Evolutionary conservation across 2,888 invertebrate genomes (phyloP).

Genomic region (Conomelus anceps): DNA sequence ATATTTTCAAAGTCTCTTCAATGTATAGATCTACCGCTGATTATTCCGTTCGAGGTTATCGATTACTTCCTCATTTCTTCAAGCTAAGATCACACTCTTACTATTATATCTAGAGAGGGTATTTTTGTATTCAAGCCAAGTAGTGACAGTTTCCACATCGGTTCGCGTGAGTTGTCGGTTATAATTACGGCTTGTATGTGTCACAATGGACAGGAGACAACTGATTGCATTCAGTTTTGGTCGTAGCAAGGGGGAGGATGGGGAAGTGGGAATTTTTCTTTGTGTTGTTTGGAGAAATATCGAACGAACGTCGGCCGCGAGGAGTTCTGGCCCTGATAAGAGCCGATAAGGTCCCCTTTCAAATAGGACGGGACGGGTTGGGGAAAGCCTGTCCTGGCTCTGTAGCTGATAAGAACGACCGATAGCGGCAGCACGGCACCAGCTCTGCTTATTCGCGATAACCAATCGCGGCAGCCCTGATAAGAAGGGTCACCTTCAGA

Average conservation of each 20-base stretch:
- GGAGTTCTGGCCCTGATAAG: neutral
- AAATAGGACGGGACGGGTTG: neutral
- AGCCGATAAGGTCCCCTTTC: neutral
- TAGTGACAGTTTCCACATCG: neutral
- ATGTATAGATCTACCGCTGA: too few relatives aligned
- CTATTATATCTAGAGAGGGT: neutral
- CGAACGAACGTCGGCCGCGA: neutral
- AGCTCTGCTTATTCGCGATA: neutral
- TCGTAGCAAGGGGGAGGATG: neutral
- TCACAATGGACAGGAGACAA: neutral
- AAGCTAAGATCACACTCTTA: neutral
- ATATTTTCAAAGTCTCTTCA: too few relatives aligned
- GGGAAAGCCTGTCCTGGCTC: neutral
- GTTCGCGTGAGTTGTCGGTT: neutral
- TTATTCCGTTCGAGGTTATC: neutral
- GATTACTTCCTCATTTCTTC: neutral
- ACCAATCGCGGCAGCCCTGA: neutral
- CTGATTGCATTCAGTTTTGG: neutral
- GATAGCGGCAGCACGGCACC: neutral
- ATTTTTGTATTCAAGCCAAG: neutral
- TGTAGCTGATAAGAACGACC: neutral
- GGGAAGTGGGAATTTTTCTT: neutral
- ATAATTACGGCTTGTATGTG: neutral
- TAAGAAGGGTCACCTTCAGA: neutral
- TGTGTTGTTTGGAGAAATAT: neutral